These are phyloP conservation scores for Psettodes erumei DNA, from an alignment of 2,113 vertebrate species.

Conservation along the genomic window DNA sequence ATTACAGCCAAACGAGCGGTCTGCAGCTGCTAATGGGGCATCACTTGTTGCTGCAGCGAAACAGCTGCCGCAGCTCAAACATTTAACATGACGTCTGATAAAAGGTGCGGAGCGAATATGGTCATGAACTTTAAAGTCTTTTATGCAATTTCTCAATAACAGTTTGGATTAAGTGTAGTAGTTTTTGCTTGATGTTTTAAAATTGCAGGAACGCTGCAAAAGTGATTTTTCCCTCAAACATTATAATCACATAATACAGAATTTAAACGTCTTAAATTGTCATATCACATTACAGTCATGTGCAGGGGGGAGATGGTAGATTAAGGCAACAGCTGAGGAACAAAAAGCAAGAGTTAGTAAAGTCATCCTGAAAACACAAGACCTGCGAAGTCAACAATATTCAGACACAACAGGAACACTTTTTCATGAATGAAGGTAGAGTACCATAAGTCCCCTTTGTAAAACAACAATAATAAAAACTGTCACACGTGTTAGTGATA, in stretches of 20 bases:
- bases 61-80: neutral
- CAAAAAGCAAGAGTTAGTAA: neutral
- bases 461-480: too few relatives aligned
- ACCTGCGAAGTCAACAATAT: neutral
- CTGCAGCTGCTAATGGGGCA: neutral
- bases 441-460: too few relatives aligned
- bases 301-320: neutral
- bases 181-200: too few relatives aligned
- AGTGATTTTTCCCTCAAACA: neutral
- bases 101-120: neutral
- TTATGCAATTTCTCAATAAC: too few relatives aligned
- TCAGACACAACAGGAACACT: too few relatives aligned
- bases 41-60: slow-evolving; percentile 29
- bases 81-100: neutral
- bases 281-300: neutral
- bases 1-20: neutral
- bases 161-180: neutral
- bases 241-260: neutral
- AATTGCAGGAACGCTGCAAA: neutral
- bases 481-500: too few relatives aligned
- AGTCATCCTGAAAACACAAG: neutral
- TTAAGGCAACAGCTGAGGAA: neutral
- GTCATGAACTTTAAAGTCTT: neutral
- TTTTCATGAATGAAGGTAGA: too few relatives aligned
- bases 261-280: neutral